phyloP scores from a whole-genome alignment of 1,140 invertebrate genomes.

The Hesperophylax magnus region DNA sequence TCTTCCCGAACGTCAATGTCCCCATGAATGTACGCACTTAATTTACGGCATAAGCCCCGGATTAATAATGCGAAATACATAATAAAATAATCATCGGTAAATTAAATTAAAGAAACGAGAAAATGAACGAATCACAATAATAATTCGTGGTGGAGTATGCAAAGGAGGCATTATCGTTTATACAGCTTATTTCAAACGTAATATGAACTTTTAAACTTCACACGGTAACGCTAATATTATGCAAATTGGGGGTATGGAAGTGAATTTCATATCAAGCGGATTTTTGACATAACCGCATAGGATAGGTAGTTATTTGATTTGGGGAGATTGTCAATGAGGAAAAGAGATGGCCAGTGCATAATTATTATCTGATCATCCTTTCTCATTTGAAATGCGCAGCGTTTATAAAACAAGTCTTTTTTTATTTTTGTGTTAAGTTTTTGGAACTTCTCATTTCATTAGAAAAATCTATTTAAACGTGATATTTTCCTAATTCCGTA shows the following conservation, averaged over 20 bases:
- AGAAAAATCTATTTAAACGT: no score
- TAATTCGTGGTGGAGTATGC: neutral
- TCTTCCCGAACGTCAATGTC: no score
- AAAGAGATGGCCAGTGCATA: slow-evolving; percentile 23
- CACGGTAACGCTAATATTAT: slow-evolving; percentile 43
- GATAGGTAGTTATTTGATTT: slow-evolving; percentile 15
- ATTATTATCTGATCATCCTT: slow-evolving; percentile 38
- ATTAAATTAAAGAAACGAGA: neutral
- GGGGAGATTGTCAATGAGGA: neutral
- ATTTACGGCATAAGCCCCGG: no score
- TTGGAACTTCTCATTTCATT: no score
- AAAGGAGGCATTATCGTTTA: slow-evolving; percentile 10
- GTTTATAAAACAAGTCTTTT: neutral
- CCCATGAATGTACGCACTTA: no score
- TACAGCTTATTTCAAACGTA: slow-evolving; percentile 8
- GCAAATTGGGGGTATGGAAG: slow-evolving; percentile 30
- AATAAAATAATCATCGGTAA: no score
- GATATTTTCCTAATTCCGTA: no score
- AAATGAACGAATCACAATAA: slow-evolving; percentile 13
- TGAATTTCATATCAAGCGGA: slow-evolving; percentile 16
- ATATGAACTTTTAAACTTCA: slow-evolving; percentile 46
- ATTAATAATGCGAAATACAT: no score
- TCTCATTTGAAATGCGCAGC: neutral
- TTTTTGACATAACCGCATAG: slow-evolving; percentile 39
- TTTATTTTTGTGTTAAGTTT: no score